Evolutionary conservation across 1,140 invertebrate genomes (phyloP).

Genomic region (Drosophila pruinosa): DNA sequence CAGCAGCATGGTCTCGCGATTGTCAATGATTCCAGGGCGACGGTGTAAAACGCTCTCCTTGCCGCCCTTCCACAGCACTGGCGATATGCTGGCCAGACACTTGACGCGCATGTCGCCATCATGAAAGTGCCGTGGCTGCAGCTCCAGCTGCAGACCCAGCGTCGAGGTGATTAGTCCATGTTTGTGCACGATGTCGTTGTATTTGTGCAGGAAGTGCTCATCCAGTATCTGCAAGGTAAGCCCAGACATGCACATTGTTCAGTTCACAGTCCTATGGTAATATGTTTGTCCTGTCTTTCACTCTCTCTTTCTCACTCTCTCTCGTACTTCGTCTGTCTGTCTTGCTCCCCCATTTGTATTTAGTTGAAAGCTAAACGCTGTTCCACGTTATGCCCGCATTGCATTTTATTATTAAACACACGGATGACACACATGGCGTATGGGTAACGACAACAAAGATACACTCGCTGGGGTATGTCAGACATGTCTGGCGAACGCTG

Average conservation of each 20-base stretch:
- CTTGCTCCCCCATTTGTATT: neutral
- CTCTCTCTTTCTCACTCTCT: neutral
- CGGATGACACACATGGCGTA: conserved; percentile 48
- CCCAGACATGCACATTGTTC: conserved; percentile 19
- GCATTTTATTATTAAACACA: conserved; percentile 50
- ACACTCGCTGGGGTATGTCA: conserved; percentile 53
- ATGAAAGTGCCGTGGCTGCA: conserved; percentile 84
- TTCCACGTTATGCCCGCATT: conserved; percentile 17
- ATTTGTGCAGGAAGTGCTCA: conserved; percentile 83
- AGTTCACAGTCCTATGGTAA: conserved; percentile 11
- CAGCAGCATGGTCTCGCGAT: conserved; percentile 85
- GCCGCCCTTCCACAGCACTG: conserved; percentile 85
- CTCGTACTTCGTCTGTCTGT: neutral
- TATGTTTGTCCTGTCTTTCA: neutral
- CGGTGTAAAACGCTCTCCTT: conserved; percentile 84
- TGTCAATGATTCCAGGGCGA: conserved; percentile 84
- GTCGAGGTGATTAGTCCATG: conserved; percentile 85
- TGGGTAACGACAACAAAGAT: conserved; percentile 44
- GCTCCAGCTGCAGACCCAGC: conserved; percentile 84
- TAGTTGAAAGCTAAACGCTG: conserved; percentile 44
- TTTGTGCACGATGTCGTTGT: conserved; percentile 83
- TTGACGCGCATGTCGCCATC: conserved; percentile 85
- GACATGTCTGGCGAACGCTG: conserved; percentile 65
- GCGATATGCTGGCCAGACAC: conserved; percentile 85
- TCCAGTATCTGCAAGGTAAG: conserved; percentile 83